Percentiles rank a stretch among this genome's conserved stretches.
These are phyloP conservation scores for Anolis sagrei DNA, from an alignment of 2,113 vertebrate genomes.

Conservation along the genomic window DNA sequence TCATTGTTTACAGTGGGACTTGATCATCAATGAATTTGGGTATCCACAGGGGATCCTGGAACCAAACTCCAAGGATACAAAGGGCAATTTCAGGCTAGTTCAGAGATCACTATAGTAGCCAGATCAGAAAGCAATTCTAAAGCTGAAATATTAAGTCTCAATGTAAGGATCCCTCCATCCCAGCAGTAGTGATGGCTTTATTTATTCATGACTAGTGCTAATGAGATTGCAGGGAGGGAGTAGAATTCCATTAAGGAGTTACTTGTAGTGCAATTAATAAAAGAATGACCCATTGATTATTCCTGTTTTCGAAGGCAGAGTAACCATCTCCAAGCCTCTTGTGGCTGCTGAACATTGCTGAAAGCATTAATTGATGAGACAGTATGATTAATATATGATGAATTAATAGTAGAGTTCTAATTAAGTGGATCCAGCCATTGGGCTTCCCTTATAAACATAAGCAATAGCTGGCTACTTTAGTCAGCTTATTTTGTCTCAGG, in stretches of 20 bases:
- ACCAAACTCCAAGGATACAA: too few relatives aligned
- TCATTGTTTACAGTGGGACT: too few relatives aligned
- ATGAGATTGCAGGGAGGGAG: slow-evolving; percentile 65
- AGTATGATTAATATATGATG: slow-evolving; percentile 24
- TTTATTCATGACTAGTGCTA: slow-evolving; percentile 63
- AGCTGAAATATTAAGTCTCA: slow-evolving; percentile 29
- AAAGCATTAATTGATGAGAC: slow-evolving; percentile 18
- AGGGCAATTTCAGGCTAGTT: background rate
- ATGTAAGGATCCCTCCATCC: slow-evolving; percentile 27
- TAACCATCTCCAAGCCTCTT: slow-evolving; percentile 44
- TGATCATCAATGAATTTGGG: too few relatives aligned
- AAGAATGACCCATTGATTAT: slow-evolving; percentile 50
- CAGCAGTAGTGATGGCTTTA: slow-evolving; percentile 52
- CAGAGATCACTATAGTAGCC: background rate
- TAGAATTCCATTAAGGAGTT: slow-evolving; percentile 50
- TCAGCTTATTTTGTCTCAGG: background rate
- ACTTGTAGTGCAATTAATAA: slow-evolving; percentile 63
- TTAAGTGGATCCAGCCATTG: slow-evolving; percentile 15
- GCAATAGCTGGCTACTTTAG: background rate
- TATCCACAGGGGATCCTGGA: too few relatives aligned
- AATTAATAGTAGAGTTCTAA: slow-evolving; percentile 8
- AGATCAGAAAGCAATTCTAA: slow-evolving; percentile 24
- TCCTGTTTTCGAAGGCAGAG: slow-evolving; percentile 53
- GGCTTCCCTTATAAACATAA: background rate
- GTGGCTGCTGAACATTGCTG: slow-evolving; percentile 6